Conservation (phyloP, 2,797 vertebrate genomes). For the Acipenser transmontanus region DNA sequence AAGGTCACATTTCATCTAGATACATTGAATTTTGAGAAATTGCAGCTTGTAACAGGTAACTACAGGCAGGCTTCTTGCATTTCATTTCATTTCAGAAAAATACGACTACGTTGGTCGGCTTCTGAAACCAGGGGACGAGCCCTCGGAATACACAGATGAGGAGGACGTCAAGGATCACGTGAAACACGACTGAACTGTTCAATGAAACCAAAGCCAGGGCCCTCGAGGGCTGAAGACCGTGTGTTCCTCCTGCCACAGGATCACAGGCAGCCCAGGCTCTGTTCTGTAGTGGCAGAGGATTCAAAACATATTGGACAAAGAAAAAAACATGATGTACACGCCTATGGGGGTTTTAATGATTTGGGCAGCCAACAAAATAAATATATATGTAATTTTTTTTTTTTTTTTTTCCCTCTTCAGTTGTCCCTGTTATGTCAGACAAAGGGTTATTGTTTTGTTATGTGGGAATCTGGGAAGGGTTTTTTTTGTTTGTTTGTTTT, state of each 20-base stretch:
- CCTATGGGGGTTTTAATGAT: slow-evolving; percentile 56
- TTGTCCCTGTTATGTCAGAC: slow-evolving; percentile 43
- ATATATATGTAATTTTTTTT: too few species aligned
- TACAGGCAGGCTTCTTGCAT: too few species aligned
- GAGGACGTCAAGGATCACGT: slow-evolving; percentile 97
- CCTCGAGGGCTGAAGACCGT: slow-evolving; percentile 74
- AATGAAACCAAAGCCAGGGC: slow-evolving; percentile 80
- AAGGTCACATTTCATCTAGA: too few species aligned
- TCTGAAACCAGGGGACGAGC: slow-evolving; percentile 95
- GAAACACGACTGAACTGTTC: slow-evolving; percentile 90
- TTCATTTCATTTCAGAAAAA: slow-evolving; percentile 69
- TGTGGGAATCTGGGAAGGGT: background rate
- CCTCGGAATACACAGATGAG: slow-evolving; percentile 97
- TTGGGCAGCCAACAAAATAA: slow-evolving; percentile 49
- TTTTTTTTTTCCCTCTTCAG: slow-evolving; percentile 17
- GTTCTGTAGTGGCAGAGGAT: slow-evolving; percentile 17
- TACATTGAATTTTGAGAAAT: too few species aligned
- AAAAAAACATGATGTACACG: slow-evolving; percentile 31
- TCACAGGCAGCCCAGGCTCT: slow-evolving; percentile 47
- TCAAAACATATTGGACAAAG: slow-evolving; percentile 38
- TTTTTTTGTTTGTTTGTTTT: too few species aligned
- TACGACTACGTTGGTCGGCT: slow-evolving; percentile 95
- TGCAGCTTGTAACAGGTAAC: too few species aligned
- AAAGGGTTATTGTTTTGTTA: slow-evolving; percentile 5
- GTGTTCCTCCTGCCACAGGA: slow-evolving; percentile 46